Conservation (phyloP, 2,113 vertebrate genomes). For the Corynorhinus townsendii region DNA sequence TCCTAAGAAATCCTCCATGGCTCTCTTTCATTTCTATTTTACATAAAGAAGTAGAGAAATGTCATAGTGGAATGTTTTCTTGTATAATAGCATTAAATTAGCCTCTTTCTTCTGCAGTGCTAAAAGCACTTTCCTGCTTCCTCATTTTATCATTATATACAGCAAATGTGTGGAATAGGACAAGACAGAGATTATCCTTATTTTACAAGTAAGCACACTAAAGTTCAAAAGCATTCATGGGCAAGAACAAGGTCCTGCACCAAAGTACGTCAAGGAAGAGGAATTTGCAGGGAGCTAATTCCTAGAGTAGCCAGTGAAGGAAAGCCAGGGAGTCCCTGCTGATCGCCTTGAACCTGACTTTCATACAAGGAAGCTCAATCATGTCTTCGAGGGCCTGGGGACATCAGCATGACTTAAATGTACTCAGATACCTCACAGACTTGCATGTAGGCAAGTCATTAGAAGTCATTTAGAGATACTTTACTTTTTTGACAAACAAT, state of each 20-base stretch:
- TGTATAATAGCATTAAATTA: constrained; percentile 1
- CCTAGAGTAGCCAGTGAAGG: neutral
- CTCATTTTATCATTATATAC: constrained; percentile 25
- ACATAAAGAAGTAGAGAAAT: constrained; percentile 7
- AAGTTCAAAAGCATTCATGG: neutral
- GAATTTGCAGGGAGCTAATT: neutral
- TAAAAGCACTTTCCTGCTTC: neutral
- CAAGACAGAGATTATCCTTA: neutral
- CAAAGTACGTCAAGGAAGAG: neutral
- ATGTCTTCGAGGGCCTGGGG: fast-evolving
- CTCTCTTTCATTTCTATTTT: constrained; percentile 36
- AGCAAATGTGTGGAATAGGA: neutral
- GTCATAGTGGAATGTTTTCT: constrained; percentile 1
- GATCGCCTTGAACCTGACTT: neutral
- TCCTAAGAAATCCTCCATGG: neutral
- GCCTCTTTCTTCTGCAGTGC: constrained; percentile 23
- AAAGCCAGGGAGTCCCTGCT: neutral
- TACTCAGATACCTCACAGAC: neutral
- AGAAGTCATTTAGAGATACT: neutral
- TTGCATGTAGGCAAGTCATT: neutral
- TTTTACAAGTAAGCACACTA: neutral
- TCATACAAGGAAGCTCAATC: neutral
- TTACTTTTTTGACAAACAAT: neutral
- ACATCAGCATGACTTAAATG: neutral
- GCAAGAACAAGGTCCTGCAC: neutral